Evolutionary conservation across 2,113 vertebrate species (phyloP).

Genomic region (Ceyx cyanopectus): DNA sequence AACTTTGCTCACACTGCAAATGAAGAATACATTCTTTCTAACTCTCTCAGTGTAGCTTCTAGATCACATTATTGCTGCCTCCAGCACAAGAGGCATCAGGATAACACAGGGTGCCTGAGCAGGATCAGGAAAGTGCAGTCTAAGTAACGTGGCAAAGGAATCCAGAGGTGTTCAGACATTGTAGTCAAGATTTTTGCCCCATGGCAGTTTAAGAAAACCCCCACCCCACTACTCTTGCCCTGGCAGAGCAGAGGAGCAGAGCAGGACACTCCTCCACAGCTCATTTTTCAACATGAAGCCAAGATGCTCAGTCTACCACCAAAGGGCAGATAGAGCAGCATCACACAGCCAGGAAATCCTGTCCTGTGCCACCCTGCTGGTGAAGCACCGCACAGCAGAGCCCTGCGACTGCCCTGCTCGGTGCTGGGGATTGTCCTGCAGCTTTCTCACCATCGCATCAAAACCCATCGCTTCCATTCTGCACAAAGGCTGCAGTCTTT

Average conservation of each 20-base stretch:
- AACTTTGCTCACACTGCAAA: not conserved
- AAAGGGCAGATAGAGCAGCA: constrained; percentile 1
- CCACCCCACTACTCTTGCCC: not conserved
- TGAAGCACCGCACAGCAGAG: too few relatives aligned
- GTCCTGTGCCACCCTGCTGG: not conserved
- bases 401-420: too few relatives aligned
- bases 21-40: not conserved
- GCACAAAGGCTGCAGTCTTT: not conserved
- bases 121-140: not conserved
- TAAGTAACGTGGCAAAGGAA: not conserved
- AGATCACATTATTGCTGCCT: not conserved
- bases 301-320: not conserved
- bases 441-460: too few relatives aligned
- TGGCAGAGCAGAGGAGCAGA: not conserved
- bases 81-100: not conserved
- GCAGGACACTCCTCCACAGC: not conserved
- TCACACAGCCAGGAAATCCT: not conserved
- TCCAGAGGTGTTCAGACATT: not conserved
- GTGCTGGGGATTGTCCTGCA: too few relatives aligned
- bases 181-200: not conserved
- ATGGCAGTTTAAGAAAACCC: not conserved
- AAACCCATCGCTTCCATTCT: not conserved
- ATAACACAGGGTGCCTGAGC: not conserved
- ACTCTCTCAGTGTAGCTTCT: not conserved
- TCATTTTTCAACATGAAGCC: not conserved